phyloP scores from a whole-genome alignment of 2,797 vertebrate species.

The Argentina silus region DNA sequence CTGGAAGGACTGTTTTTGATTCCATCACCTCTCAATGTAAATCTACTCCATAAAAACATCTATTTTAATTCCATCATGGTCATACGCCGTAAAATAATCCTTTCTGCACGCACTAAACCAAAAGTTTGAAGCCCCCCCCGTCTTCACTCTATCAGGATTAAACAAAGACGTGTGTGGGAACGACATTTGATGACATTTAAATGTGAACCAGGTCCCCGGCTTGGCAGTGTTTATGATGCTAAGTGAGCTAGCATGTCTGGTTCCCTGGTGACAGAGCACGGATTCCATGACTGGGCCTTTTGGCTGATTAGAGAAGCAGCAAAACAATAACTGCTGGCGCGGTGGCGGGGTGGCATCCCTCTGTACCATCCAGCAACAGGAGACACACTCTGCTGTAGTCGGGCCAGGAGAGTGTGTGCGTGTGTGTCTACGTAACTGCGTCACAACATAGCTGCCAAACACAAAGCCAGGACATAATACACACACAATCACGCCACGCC shows the following conservation, averaged over 20 bases:
- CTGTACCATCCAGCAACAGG: not conserved
- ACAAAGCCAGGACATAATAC: slow-evolving; percentile 6
- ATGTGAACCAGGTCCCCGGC: slow-evolving; percentile 25
- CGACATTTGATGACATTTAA: slow-evolving; percentile 23
- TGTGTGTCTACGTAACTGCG: not conserved
- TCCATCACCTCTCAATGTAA: too few relatives aligned
- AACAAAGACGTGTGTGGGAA: slow-evolving; percentile 22
- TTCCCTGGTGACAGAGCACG: slow-evolving; percentile 1
- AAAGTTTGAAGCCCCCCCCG: too few relatives aligned
- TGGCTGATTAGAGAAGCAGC: slow-evolving; percentile 24
- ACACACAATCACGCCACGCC: not conserved
- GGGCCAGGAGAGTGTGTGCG: slow-evolving; percentile 5
- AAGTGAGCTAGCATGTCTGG: slow-evolving; percentile 35
- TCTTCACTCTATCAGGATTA: not conserved
- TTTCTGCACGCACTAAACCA: too few relatives aligned
- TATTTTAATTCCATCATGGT: too few relatives aligned
- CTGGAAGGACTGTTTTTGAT: too few relatives aligned
- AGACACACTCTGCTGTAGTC: slow-evolving; percentile 21
- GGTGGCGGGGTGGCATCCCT: too few relatives aligned
- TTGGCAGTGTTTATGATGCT: slow-evolving; percentile 27
- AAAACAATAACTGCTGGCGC: not conserved
- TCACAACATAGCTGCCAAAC: not conserved
- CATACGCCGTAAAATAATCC: too few relatives aligned
- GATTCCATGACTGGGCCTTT: slow-evolving; percentile 12
- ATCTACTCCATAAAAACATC: too few relatives aligned